These are phyloP conservation scores for Anthoscopus minutus DNA, from an alignment of 2,113 vertebrate genomes.

Conservation along the genomic window DNA sequence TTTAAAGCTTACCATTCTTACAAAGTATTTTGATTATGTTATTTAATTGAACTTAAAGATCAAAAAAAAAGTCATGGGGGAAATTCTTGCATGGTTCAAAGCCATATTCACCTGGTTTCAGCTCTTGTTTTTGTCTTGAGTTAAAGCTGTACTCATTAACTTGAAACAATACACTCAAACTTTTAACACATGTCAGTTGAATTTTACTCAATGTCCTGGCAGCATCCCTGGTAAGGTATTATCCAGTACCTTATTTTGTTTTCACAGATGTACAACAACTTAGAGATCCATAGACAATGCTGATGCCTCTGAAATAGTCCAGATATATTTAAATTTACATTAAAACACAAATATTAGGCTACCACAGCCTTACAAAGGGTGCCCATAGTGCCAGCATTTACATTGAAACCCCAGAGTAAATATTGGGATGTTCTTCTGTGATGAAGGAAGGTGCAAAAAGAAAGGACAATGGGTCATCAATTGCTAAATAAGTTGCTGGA, in stretches of 20 bases:
- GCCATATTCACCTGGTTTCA: slow-evolving; percentile 32
- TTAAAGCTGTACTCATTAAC: slow-evolving; percentile 35
- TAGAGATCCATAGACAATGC: not conserved
- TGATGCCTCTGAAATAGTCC: not conserved
- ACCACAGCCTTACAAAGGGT: not conserved
- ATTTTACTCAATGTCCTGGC: slow-evolving; percentile 6
- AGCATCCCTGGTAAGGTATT: not conserved
- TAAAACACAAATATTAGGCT: not conserved
- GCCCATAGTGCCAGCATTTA: not conserved
- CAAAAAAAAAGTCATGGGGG: not conserved
- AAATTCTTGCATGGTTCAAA: slow-evolving; percentile 46
- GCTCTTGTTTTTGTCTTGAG: slow-evolving; percentile 24
- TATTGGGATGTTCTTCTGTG: not conserved
- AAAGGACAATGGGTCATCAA: not conserved
- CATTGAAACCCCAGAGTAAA: not conserved
- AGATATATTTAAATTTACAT: not conserved
- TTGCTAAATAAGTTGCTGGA: not conserved
- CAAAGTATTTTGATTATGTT: slow-evolving; percentile 60
- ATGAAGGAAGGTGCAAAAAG: not conserved
- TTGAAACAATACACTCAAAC: slow-evolving; percentile 49
- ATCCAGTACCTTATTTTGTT: not conserved
- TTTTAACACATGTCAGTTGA: slow-evolving; percentile 2
- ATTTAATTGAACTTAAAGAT: slow-evolving; percentile 40
- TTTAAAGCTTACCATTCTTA: slow-evolving; percentile 57
- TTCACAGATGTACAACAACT: not conserved